phyloP scores from a whole-genome alignment of 1,140 invertebrate species.

The Phocides pigmalion region DNA sequence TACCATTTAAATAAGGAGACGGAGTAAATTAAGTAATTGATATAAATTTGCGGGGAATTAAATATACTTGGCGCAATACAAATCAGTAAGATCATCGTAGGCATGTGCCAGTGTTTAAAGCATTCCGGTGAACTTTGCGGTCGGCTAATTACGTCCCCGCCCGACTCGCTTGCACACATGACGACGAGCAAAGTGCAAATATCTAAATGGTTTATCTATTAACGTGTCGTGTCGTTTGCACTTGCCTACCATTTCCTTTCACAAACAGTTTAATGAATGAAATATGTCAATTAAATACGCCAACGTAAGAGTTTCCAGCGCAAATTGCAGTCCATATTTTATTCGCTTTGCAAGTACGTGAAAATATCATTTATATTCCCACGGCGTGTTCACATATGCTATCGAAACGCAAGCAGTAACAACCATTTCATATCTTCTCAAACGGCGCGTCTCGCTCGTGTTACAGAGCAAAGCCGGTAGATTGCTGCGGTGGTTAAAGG shows the following conservation, averaged over 20 bases:
- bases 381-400: slow-evolving; percentile 28
- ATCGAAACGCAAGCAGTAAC: slow-evolving; percentile 32
- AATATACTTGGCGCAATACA: slow-evolving; percentile 38
- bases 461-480: slow-evolving; percentile 44
- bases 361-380: slow-evolving; percentile 34
- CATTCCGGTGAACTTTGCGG: slow-evolving; percentile 64
- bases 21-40: slow-evolving; percentile 38
- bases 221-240: slow-evolving; percentile 37
- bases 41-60: not conserved
- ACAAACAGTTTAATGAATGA: slow-evolving; percentile 24
- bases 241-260: slow-evolving; percentile 22
- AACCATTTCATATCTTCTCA: slow-evolving; percentile 33
- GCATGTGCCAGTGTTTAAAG: slow-evolving; percentile 46
- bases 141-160: slow-evolving; percentile 60
- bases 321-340: slow-evolving; percentile 17
- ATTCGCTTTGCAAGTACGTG: slow-evolving; percentile 10
- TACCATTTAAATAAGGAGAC: slow-evolving; percentile 38
- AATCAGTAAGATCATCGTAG: slow-evolving; percentile 41
- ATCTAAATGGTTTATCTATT: slow-evolving; percentile 52
- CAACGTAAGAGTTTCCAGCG: slow-evolving; percentile 11
- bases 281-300: slow-evolving; percentile 22
- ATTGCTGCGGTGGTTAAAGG: slow-evolving; percentile 56
- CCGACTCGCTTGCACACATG: slow-evolving; percentile 39
- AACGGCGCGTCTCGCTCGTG: slow-evolving; percentile 19
- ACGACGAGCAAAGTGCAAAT: slow-evolving; percentile 53